Conservation (phyloP, 2,113 vertebrate genomes). For the Anas platyrhynchos region DNA sequence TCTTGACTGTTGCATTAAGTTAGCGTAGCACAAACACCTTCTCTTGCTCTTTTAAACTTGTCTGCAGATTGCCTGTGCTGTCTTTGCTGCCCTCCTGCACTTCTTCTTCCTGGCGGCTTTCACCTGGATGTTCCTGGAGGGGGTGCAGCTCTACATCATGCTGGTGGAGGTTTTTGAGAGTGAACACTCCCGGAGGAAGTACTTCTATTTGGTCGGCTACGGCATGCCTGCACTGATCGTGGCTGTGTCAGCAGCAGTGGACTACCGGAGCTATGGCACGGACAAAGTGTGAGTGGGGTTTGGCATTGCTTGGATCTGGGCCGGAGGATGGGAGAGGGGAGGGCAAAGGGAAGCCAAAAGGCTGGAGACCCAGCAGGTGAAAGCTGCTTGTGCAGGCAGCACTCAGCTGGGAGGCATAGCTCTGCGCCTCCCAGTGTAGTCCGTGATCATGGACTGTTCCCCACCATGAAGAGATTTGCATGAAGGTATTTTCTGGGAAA, state of each 20-base stretch:
- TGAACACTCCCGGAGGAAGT: slow-evolving; percentile 92
- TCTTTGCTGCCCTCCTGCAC: slow-evolving; percentile 95
- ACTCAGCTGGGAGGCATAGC: not conserved
- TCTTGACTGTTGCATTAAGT: not conserved
- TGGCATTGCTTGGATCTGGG: not conserved
- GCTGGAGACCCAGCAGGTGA: not conserved
- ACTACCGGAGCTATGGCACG: slow-evolving; percentile 96
- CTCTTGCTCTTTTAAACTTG: not conserved
- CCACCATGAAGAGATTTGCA: not conserved
- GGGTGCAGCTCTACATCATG: slow-evolving; percentile 98
- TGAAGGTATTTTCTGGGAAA: not conserved
- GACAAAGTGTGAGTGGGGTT: slow-evolving; percentile 91
- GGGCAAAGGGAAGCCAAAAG: not conserved
- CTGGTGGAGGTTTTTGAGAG: slow-evolving; percentile 99
- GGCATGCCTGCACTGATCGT: slow-evolving; percentile 95
- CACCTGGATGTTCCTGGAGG: slow-evolving; percentile 99
- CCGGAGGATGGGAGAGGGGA: not conserved
- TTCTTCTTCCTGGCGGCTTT: slow-evolving; percentile 99
- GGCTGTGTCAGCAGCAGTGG: slow-evolving; percentile 92
- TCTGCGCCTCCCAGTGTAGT: not conserved
- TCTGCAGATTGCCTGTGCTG: slow-evolving; percentile 90
- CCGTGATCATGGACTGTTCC: not conserved
- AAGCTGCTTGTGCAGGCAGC: not conserved
- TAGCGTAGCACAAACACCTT: not conserved
- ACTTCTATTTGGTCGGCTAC: slow-evolving; percentile 96